phyloP scores from a whole-genome alignment of 1,140 invertebrate genomes.

The Macrobrachium rosenbergii region DNA sequence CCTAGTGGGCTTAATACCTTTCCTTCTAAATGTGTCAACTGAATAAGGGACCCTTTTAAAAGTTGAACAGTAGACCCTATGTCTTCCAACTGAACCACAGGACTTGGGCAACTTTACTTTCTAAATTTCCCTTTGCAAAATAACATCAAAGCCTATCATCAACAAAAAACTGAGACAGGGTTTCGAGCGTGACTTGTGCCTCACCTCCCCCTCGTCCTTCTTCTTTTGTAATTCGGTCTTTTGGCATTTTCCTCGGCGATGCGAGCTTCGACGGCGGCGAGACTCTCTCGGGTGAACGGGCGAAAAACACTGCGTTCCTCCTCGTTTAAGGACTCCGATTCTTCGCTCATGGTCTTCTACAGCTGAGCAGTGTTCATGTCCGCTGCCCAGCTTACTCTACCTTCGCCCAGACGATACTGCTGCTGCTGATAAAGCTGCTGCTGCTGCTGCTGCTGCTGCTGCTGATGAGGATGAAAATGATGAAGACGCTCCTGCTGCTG shows the following conservation, averaged over 20 bases:
- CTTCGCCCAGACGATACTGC: neutral
- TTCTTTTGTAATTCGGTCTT: constrained; percentile 96
- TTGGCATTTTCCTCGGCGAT: constrained; percentile 95
- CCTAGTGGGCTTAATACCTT: no score
- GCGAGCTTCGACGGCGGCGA: constrained; percentile 91
- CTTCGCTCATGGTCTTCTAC: constrained; percentile 64
- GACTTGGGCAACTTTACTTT: no score
- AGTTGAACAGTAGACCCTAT: no score
- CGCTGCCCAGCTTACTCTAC: constrained; percentile 5
- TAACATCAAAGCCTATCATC: no score
- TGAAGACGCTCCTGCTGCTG: neutral
- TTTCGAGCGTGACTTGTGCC: neutral
- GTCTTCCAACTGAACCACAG: no score
- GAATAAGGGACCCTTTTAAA: no score
- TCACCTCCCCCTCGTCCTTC: constrained; percentile 93
- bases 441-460: constrained; percentile 27
- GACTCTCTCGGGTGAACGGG: constrained; percentile 97
- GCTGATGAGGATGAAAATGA: neutral
- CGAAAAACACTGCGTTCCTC: constrained; percentile 78
- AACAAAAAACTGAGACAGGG: no score
- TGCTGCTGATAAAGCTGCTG: constrained; percentile 16
- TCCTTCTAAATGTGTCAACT: no score
- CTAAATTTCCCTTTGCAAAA: no score
- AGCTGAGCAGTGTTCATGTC: constrained; percentile 30
- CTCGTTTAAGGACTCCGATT: constrained; percentile 67